A percentile compares a stretch with the other conserved stretches of the same genome.
Evolutionary conservation across 2,888 invertebrate genomes (phyloP).

Genomic region (Acrocyrtus sp.): DNA sequence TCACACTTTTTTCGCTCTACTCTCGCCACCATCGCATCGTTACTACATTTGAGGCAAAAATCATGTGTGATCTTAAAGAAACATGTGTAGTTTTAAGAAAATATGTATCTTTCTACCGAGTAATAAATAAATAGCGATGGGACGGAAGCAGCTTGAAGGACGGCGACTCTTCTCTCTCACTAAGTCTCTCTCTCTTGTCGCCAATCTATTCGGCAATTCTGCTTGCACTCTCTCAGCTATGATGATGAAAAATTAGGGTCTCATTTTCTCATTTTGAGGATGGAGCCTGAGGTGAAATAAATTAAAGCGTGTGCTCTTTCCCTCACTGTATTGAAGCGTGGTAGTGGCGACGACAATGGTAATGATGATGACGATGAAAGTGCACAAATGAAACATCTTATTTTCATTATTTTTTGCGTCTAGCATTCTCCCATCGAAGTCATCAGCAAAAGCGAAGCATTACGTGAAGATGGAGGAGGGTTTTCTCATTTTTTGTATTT

Average conservation of each 20-base stretch:
- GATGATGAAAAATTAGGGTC: conserved; percentile 36
- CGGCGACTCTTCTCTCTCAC: conserved; percentile 40
- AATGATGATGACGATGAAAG: too few species aligned
- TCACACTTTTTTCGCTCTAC: too few species aligned
- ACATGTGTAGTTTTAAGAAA: conserved; percentile 8
- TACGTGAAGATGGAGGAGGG: too few species aligned
- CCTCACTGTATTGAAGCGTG: background rate
- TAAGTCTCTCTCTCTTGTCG: too few species aligned
- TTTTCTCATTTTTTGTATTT: background rate
- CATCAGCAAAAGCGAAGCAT: background rate
- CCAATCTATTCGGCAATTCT: too few species aligned
- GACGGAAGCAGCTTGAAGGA: conserved; percentile 47
- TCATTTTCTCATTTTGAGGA: conserved; percentile 21
- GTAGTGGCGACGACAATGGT: too few species aligned
- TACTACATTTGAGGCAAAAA: too few species aligned
- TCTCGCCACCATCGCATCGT: too few species aligned
- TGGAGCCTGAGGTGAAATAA: conserved; percentile 53
- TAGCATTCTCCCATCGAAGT: too few species aligned
- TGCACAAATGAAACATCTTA: background rate
- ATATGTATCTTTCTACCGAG: background rate
- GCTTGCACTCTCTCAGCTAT: background rate
- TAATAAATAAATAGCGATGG: too few species aligned
- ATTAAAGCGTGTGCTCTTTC: conserved; percentile 30
- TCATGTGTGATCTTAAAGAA: too few species aligned
- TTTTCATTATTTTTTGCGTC: background rate